Evolutionary conservation across 2,113 vertebrate genomes (phyloP).

Genomic region (Mirza zaza): DNA sequence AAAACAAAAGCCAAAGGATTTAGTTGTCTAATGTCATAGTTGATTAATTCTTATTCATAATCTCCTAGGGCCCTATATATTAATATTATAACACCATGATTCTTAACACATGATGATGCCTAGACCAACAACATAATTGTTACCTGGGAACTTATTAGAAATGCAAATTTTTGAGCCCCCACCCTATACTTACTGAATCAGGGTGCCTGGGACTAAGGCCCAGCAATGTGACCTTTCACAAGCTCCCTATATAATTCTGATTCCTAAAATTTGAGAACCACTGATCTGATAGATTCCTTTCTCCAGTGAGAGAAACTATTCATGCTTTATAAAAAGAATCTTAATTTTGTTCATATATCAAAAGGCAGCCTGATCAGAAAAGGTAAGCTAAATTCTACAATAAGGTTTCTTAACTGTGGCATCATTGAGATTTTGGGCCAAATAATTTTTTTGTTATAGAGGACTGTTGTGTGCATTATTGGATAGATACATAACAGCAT

Average conservation of each 20-base stretch:
- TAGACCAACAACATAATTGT: background rate
- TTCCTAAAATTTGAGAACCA: background rate
- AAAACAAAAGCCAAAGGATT: background rate
- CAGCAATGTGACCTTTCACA: background rate
- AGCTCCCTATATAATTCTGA: background rate
- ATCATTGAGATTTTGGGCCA: background rate
- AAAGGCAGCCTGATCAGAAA: background rate
- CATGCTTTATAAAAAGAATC: background rate
- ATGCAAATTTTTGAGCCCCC: background rate
- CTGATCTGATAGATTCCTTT: background rate
- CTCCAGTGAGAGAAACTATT: background rate
- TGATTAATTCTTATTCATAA: background rate
- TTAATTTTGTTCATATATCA: background rate
- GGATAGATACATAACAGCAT: background rate
- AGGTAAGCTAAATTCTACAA: background rate
- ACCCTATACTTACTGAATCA: background rate
- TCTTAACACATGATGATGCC: rapidly evolving
- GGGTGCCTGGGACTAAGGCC: background rate
- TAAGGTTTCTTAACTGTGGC: background rate
- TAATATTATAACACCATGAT: background rate
- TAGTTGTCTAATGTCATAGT: background rate
- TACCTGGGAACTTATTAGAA: background rate
- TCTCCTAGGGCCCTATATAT: background rate
- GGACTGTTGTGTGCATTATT: background rate
- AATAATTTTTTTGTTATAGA: background rate